These are phyloP conservation scores for Diarsia dahlii DNA, from an alignment of 2,888 invertebrate genomes.

Conservation along the genomic window DNA sequence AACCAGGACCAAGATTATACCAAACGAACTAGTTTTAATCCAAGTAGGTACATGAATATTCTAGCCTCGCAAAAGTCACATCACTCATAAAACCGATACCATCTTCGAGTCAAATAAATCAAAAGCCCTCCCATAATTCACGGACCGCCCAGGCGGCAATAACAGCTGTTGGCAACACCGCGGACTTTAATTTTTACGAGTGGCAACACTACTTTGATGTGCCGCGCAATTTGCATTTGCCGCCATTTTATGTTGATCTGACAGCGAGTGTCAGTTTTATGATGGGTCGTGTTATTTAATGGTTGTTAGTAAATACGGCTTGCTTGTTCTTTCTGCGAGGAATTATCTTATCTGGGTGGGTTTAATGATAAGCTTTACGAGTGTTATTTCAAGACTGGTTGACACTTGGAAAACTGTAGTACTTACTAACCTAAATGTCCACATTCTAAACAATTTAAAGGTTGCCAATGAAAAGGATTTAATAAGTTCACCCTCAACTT, in stretches of 20 bases:
- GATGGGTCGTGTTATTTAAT: conserved; percentile 36
- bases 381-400: conserved; percentile 41
- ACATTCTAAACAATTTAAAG: background rate
- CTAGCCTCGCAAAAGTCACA: conserved; percentile 55
- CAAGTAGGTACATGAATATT: conserved; percentile 47
- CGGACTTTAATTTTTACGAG: conserved; percentile 68
- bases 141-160: conserved; percentile 66
- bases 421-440: background rate
- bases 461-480: background rate
- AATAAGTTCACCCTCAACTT: too few relatives aligned
- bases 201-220: conserved; percentile 65
- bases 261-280: conserved; percentile 43
- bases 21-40: conserved; percentile 19
- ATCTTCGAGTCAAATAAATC: conserved; percentile 60
- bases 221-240: conserved; percentile 63
- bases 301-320: conserved; percentile 23
- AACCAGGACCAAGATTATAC: background rate
- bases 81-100: conserved; percentile 59
- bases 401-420: conserved; percentile 12
- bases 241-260: conserved; percentile 58
- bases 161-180: conserved; percentile 63
- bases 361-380: conserved; percentile 37
- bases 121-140: conserved; percentile 68
- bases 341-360: conserved; percentile 42
- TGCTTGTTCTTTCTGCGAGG: conserved; percentile 31